A percentile compares a stretch with the other conserved stretches of the same genome.
These are phyloP conservation scores for Heteropelma amictum DNA, from an alignment of 2,888 invertebrate species.

Conservation along the genomic window DNA sequence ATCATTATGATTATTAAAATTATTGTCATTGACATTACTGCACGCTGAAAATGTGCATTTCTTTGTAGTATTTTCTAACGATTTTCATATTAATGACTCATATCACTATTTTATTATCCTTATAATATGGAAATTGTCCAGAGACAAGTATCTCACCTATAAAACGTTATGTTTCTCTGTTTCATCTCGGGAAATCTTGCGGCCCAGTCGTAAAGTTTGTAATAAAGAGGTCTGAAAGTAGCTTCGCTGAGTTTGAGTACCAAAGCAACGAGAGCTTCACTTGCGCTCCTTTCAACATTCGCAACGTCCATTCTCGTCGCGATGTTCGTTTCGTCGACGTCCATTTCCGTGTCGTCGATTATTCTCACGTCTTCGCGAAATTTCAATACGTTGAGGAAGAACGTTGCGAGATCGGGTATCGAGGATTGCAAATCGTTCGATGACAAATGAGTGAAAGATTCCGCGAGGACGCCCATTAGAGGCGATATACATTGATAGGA, in stretches of 20 bases:
- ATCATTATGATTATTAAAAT: no score
- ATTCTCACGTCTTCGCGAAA: constrained; percentile 80
- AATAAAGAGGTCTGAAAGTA: constrained; percentile 92
- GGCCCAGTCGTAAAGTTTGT: constrained; percentile 93
- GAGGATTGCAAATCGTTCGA: constrained; percentile 83
- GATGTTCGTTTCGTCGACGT: constrained; percentile 74
- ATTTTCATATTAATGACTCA: no score
- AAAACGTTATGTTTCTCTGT: constrained; percentile 89
- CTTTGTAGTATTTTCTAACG: background rate
- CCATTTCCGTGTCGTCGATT: constrained; percentile 46
- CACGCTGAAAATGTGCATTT: background rate
- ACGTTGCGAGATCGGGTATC: constrained; percentile 84
- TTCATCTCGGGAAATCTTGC: constrained; percentile 82
- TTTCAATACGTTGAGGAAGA: constrained; percentile 87
- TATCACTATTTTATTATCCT: no score
- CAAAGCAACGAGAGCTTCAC: constrained; percentile 88
- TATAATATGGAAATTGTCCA: no score
- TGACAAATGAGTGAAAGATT: constrained; percentile 84
- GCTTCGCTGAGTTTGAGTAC: constrained; percentile 93
- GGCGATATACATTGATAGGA: constrained; percentile 83
- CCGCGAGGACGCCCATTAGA: constrained; percentile 87
- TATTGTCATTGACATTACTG: no score
- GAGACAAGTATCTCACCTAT: constrained; percentile 81
- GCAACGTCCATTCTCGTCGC: constrained; percentile 78
- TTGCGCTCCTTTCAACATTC: constrained; percentile 85